Evolutionary conservation across 64 coral and sea anemone species (phyloP).

Genomic region (Montipora capricornis): DNA sequence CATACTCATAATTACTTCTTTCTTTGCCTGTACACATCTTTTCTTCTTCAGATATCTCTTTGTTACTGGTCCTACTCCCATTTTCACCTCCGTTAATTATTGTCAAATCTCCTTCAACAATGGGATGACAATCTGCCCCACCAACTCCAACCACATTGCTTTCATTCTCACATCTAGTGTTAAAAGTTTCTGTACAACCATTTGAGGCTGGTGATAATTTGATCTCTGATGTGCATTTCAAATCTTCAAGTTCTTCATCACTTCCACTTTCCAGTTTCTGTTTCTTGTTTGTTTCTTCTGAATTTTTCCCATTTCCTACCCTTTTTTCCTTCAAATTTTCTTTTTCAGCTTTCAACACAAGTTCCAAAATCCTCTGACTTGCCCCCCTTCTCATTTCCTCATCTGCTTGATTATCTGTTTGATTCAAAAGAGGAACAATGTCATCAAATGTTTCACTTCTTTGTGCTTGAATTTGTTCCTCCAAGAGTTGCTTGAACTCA

Average conservation of each 20-base stretch:
- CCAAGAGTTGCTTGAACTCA: constrained; percentile 53
- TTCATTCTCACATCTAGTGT: not conserved
- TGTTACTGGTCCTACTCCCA: not conserved
- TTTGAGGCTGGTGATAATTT: not conserved
- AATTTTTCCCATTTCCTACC: not conserved
- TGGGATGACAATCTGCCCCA: not conserved
- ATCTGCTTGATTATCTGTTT: not conserved
- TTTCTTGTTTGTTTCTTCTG: not conserved
- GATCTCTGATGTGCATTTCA: not conserved
- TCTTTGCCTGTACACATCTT: not conserved
- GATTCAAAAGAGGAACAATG: constrained; percentile 38
- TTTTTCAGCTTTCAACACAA: constrained; percentile 4
- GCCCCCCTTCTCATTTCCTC: not conserved
- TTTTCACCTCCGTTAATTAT: not conserved
- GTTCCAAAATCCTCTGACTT: constrained; percentile 36
- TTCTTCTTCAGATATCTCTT: not conserved
- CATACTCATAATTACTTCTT: not conserved
- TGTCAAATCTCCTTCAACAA: not conserved
- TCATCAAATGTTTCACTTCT: constrained; percentile 69
- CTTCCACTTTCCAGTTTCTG: not conserved
- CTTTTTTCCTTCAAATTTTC: not conserved
- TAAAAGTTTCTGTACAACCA: not conserved
- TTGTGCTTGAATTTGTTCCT: constrained; percentile 3
- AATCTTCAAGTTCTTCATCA: not conserved
- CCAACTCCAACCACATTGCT: not conserved